Evolutionary conservation across 2,888 invertebrate species (phyloP), one percentile per base, ranked within the genome.

Genomic region (Spatulosminthurus flaviceps): DNA sequence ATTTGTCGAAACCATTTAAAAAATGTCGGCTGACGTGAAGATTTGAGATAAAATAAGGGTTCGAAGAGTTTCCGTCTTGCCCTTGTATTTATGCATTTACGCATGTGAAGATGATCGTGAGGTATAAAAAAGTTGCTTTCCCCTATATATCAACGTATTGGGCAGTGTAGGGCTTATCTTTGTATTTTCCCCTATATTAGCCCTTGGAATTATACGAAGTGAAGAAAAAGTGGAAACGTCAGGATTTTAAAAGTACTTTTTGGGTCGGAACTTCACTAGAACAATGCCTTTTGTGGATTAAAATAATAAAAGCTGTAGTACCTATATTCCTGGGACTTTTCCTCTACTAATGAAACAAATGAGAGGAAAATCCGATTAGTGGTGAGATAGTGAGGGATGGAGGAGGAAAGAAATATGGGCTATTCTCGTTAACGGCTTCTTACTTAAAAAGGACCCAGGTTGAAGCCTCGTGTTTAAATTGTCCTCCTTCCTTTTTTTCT

Each of bases 301-400:
- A 41, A 13, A 41, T 7, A 41, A 9, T 9, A 41, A 13, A 73
- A 73, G 67, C 66, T 66, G 66, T 21, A 13, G n/a, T 21, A 26
- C 64, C 61, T 74, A n/a, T 61, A 11, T 26, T 22, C 74, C 13
- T 76, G 34, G 34, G 9, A n/a, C n/a, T n/a, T 9, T n/a, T 75
- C 34, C 64, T 75, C 64, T 22, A 1, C 75, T 76, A 76, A 76
- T 76, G 75, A 76, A 76, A 76, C 66, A 66, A 76, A 76, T 66
- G 75, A 76, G 75, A 64, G 74, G 61, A 67, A 76, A 76, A 76
- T 66, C 66, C 41, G 75, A 76, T 76, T 66, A 76, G 26, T 26
- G 19, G 66, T 28, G 64, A 66, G 75, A 75, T 75, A 22, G 66
- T 66, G 75, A 42, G 43, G 66, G 66, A 41, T 2, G 66, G 64